A percentile compares a stretch with the other conserved stretches of the same genome.
These are phyloP conservation scores for Artibeus jamaicensis DNA, from an alignment of 2,797 vertebrate species.

Conservation along the genomic window DNA sequence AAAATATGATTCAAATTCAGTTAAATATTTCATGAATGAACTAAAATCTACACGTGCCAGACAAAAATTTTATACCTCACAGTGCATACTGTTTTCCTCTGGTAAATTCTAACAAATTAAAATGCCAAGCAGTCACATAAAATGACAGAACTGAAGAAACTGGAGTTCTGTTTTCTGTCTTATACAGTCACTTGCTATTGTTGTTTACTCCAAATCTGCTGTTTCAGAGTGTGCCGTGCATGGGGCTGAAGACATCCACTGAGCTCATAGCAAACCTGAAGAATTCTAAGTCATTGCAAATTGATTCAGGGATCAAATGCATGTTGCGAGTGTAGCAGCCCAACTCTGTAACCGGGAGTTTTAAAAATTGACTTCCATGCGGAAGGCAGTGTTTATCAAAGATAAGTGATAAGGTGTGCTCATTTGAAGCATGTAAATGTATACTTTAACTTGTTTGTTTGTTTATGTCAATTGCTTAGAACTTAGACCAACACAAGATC, in stretches of 20 bases:
- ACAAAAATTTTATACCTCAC: background rate
- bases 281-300: background rate
- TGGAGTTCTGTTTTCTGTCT: background rate
- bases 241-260: background rate
- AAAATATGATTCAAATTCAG: background rate
- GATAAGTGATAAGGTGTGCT: background rate
- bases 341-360: background rate
- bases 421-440: background rate
- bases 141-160: background rate
- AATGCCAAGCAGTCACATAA: background rate
- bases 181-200: background rate
- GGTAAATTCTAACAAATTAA: background rate
- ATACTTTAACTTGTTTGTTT: background rate
- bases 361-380: background rate
- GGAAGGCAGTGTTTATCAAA: conserved; percentile 23
- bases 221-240: background rate
- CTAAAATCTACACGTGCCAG: background rate
- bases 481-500: background rate
- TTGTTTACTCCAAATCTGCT: background rate
- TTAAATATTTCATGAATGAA: background rate
- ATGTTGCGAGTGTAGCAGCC: background rate
- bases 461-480: conserved; percentile 19
- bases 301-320: background rate
- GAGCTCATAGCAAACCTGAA: background rate
- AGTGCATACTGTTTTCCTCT: background rate